Conservation (phyloP, 2,113 vertebrate species). For the Steatornis caripensis region DNA sequence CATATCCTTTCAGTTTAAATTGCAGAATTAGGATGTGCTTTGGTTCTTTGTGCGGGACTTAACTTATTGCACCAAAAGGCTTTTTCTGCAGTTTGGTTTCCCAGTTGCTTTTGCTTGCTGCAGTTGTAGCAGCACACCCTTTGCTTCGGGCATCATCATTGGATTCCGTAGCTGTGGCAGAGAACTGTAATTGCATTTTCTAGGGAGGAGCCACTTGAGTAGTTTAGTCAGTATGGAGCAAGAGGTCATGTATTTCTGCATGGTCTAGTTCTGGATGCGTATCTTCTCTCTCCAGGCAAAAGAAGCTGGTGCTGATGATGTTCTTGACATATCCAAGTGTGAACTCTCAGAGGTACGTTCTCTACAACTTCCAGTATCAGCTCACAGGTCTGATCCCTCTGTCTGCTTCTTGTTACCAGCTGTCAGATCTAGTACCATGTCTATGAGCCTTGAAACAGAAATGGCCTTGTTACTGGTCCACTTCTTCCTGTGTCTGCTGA, state of each 20-base stretch:
- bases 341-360: conserved; percentile 87
- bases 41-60: neutral
- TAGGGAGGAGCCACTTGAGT: neutral
- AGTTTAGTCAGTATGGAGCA: neutral
- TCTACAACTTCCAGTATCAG: neutral
- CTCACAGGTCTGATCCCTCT: neutral
- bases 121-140: neutral
- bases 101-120: neutral
- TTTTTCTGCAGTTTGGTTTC: neutral
- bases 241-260: neutral
- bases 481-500: neutral
- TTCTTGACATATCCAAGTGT: conserved; percentile 89
- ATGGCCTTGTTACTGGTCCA: no score
- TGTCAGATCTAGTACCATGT: neutral
- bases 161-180: neutral
- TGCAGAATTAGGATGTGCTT: neutral
- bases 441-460: neutral
- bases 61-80: neutral
- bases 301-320: conserved; percentile 91
- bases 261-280: neutral
- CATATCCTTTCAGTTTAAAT: neutral
- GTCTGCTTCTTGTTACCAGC: neutral
- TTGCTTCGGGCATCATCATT: accelerated
- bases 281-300: conserved; percentile 78
- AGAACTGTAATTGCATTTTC: neutral